Evolutionary conservation across 2,888 invertebrate genomes (phyloP).

Genomic region (Anoncus sp.): DNA sequence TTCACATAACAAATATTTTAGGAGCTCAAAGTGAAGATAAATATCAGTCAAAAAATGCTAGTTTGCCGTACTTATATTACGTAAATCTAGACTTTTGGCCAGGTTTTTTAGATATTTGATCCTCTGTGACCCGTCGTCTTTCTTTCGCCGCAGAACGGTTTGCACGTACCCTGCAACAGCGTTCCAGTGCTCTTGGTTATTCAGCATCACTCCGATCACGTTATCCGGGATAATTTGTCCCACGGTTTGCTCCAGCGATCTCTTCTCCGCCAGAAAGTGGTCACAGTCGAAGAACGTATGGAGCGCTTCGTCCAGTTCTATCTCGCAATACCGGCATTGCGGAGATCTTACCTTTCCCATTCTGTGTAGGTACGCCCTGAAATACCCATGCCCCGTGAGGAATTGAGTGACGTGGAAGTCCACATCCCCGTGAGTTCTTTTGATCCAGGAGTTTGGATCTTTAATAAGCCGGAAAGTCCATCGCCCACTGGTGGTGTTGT

Average conservation of each 20-base stretch:
- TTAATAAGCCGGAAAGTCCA: too few relatives aligned
- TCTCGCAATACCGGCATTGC: background rate
- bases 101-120: too few relatives aligned
- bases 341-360: conserved; percentile 37
- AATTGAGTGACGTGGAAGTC: conserved; percentile 63
- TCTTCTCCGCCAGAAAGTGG: background rate
- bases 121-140: too few relatives aligned
- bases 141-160: too few relatives aligned
- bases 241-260: background rate
- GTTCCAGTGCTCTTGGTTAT: conserved; percentile 11
- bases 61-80: too few relatives aligned
- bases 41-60: too few relatives aligned
- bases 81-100: too few relatives aligned
- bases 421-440: conserved; percentile 63
- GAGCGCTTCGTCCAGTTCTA: background rate
- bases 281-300: conserved; percentile 11
- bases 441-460: too few relatives aligned
- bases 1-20: too few relatives aligned
- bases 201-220: conserved; percentile 26
- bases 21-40: too few relatives aligned
- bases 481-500: too few relatives aligned
- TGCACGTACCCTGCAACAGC: conserved; percentile 2
- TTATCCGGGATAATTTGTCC: conserved; percentile 29
- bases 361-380: conserved; percentile 53
- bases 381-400: conserved; percentile 63